Evolutionary conservation across 2,113 vertebrate genomes (phyloP).

Genomic region (Hemibagrus wyckioides): DNA sequence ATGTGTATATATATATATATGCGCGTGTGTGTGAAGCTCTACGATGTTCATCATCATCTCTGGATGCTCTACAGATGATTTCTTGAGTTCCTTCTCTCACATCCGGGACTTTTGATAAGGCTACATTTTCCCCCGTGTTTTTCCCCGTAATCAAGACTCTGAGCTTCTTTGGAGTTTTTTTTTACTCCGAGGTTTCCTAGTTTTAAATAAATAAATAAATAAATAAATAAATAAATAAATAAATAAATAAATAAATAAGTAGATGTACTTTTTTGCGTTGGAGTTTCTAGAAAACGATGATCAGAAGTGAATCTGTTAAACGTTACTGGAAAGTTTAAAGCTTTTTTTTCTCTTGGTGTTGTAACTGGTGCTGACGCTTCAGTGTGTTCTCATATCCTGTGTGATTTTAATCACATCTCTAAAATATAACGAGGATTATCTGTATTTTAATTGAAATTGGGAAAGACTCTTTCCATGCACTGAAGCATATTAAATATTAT

Average conservation of each 20-base stretch:
- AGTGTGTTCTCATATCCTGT: background rate
- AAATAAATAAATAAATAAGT: background rate
- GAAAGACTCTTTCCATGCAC: background rate
- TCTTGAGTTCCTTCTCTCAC: background rate
- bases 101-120: background rate
- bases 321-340: background rate
- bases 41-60: no score
- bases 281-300: background rate
- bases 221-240: background rate
- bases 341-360: background rate
- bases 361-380: background rate
- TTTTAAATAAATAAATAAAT: background rate
- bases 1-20: no score
- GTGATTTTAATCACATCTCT: background rate
- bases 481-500: accelerated
- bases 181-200: background rate
- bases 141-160: background rate
- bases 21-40: background rate
- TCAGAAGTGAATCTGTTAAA: background rate
- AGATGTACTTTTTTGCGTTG: background rate
- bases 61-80: background rate
- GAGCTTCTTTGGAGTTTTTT: background rate
- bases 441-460: background rate
- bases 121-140: no score
- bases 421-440: background rate